Base-by-base conservation (phyloP, 2,797 vertebrate species). In the Crenuchus spilurus region DNA sequence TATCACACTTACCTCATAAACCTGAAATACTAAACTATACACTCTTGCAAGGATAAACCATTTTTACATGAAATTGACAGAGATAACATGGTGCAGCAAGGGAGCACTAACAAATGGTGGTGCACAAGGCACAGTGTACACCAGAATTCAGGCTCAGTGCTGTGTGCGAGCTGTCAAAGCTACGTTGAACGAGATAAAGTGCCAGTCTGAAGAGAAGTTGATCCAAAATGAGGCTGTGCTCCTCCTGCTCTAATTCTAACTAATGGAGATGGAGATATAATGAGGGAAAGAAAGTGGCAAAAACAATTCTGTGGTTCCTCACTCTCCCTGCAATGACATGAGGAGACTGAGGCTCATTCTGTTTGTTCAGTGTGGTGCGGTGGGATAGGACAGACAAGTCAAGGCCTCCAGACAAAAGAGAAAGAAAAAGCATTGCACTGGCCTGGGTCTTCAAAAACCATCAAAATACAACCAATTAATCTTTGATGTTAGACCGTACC, bases 391-490 rank as follows among this genome's bases (percentile, higher is more conserved):
- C 81, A 82, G 85, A 88, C 63, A 80, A 79, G 76, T 89, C 84
- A 90, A 92, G 88, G 88, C 90, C 83, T 89, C 86, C 81, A 80
- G 74, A 90, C 79, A 74, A 83, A 81, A 84, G 37, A 84, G 72
- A 76, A 49, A 78, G 61, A 79, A 30, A 62, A 22, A 20, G 39
- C 67, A 80, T 4, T 9, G 30, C 1, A 14, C 61, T 54, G 16
- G 51, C 22, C 62, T 58, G 41, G 71, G 64, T 58, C 30, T 51
- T 24, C 20, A 2, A 4, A 16, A 66, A 66, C 46, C 30, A 24
- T 31, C 10, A 13, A 44, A 18, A 41, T 35, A 26, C 13, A 46
- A 44, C 26, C n/a, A 46, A 31, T 48, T 18, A 5, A 30, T 18
- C n/a, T 65, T 31, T 20, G 28, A 65, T 30, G 62, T 3, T 41